Conservation (phyloP, 2,797 vertebrate species). For the Pseudomugil gertrudae region DNA sequence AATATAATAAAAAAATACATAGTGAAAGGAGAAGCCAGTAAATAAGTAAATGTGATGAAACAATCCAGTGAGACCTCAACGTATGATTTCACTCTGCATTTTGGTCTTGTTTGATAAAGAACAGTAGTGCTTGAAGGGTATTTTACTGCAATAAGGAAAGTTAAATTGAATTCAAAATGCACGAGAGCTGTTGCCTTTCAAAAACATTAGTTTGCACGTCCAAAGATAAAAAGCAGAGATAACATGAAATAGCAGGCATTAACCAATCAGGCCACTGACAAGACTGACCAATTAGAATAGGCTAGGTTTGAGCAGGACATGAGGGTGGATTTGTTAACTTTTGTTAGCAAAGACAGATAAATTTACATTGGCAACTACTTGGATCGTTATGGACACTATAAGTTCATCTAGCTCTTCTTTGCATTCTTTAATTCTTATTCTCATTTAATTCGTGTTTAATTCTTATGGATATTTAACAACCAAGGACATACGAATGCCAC, state of each 20-base stretch:
- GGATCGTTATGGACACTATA: not conserved
- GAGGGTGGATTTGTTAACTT: not conserved
- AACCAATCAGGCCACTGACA: too few relatives aligned
- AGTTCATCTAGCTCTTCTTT: not conserved
- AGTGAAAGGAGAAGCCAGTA: not conserved
- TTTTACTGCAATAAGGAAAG: not conserved
- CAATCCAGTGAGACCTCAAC: too few relatives aligned
- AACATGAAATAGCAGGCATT: too few relatives aligned
- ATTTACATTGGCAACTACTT: not conserved
- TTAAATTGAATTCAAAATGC: not conserved
- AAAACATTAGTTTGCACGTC: not conserved
- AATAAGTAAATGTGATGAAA: too few relatives aligned
- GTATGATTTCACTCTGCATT: not conserved
- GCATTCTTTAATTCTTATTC: not conserved
- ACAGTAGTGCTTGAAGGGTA: not conserved
- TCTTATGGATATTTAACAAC: not conserved
- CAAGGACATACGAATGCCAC: not conserved
- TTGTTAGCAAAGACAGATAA: not conserved
- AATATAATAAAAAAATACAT: not conserved
- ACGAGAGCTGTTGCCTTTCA: not conserved
- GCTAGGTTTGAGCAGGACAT: not conserved
- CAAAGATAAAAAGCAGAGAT: too few relatives aligned
- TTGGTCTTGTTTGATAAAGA: not conserved
- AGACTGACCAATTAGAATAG: too few relatives aligned
- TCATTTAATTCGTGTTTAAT: too few relatives aligned